phyloP scores from a whole-genome alignment of 2,797 vertebrate genomes.

The Cirrhinus molitorella region DNA sequence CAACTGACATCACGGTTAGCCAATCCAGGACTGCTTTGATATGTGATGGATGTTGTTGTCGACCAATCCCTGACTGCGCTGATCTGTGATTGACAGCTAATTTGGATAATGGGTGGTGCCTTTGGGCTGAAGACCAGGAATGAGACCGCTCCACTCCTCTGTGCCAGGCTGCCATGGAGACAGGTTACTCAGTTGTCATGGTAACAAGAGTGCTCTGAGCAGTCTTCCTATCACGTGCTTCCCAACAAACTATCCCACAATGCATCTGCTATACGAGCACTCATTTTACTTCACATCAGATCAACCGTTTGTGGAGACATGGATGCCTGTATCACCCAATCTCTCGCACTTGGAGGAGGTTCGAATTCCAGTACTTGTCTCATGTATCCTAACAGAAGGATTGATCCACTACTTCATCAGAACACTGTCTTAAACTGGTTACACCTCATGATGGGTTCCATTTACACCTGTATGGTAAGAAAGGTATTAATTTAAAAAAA shows the following conservation, averaged over 20 bases:
- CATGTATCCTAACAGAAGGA: neutral
- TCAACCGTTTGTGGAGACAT: slow-evolving; percentile 33
- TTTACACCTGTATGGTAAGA: slow-evolving; percentile 28
- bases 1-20: slow-evolving; percentile 12
- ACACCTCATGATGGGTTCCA: slow-evolving; percentile 37
- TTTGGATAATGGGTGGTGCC: slow-evolving; percentile 7
- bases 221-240: slow-evolving; percentile 63
- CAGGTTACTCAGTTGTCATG: slow-evolving; percentile 50
- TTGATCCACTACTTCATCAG: slow-evolving; percentile 34
- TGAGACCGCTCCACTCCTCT: slow-evolving; percentile 23
- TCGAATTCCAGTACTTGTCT: slow-evolving; percentile 26
- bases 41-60: neutral
- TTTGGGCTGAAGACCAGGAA: slow-evolving; percentile 18
- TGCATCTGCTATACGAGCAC: slow-evolving; percentile 40
- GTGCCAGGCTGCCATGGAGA: slow-evolving; percentile 29
- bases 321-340: slow-evolving; percentile 33
- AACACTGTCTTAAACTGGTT: slow-evolving; percentile 32
- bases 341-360: neutral
- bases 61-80: slow-evolving; percentile 34
- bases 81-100: neutral
- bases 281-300: slow-evolving; percentile 24
- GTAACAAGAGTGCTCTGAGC: slow-evolving; percentile 48
- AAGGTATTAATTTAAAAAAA: neutral
- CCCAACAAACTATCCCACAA: slow-evolving; percentile 50
- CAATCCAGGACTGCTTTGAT: slow-evolving; percentile 22